A percentile compares a stretch with the other conserved stretches of the same genome.
These are phyloP conservation scores for Oreochromis grahami DNA, from an alignment of 2,797 vertebrate genomes.

Conservation along the genomic window DNA sequence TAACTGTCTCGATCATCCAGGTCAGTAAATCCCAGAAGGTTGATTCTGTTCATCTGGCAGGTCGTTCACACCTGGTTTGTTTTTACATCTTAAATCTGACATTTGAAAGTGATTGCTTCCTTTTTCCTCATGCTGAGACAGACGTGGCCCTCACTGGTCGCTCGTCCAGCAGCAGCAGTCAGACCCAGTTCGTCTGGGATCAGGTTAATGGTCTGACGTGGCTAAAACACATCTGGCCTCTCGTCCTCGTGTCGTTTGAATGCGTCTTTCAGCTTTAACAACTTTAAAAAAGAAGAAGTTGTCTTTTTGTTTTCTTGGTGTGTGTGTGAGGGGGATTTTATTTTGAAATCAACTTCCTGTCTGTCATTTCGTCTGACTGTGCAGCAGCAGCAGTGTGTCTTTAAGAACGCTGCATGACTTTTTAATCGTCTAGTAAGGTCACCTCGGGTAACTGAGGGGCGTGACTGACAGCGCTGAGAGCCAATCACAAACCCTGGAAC, in stretches of 20 bases:
- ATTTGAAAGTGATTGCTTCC: neutral
- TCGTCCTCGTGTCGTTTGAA: neutral
- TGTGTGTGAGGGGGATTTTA: neutral
- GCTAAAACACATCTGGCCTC: neutral
- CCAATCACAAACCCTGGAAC: slow-evolving; percentile 3
- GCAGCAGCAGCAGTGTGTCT: neutral
- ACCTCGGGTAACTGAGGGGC: neutral
- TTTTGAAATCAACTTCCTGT: neutral
- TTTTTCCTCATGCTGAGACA: neutral
- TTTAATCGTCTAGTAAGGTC: neutral
- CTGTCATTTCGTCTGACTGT: neutral
- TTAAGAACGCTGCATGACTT: neutral
- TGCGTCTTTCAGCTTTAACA: neutral
- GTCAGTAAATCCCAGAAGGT: too few species aligned
- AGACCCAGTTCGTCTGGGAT: neutral
- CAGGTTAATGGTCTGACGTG: neutral
- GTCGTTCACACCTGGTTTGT: rapidly evolving
- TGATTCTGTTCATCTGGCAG: neutral
- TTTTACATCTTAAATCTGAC: neutral
- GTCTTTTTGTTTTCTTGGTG: neutral
- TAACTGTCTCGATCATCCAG: neutral
- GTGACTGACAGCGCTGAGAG: neutral
- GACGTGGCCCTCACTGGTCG: neutral
- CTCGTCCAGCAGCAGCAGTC: neutral
- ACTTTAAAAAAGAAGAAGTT: neutral